Conservation (phyloP, 1,140 invertebrate species). For the Yoshiicerus persimilis region DNA sequence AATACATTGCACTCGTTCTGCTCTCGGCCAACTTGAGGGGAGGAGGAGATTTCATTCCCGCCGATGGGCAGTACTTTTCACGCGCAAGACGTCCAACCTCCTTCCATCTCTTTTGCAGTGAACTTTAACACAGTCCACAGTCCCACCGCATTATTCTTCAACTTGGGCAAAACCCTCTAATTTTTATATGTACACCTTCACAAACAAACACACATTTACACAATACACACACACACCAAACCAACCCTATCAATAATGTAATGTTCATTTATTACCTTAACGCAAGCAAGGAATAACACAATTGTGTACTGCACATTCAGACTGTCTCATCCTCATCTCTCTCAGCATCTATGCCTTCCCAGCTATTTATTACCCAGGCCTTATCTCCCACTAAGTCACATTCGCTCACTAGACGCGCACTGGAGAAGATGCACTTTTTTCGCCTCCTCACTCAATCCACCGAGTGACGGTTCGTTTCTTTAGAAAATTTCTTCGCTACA, state of each 20-base stretch:
- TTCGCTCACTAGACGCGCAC: background rate
- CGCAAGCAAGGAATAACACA: background rate
- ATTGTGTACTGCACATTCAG: background rate
- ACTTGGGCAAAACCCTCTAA: background rate
- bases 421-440: background rate
- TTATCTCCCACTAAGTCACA: background rate
- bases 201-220: background rate
- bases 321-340: background rate
- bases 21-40: background rate
- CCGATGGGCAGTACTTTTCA: slow-evolving; percentile 24
- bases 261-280: background rate
- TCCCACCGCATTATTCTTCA: background rate
- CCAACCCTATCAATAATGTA: background rate
- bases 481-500: background rate
- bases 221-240: background rate
- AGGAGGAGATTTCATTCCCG: slow-evolving; percentile 29
- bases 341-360: background rate
- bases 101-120: background rate
- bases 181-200: background rate
- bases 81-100: slow-evolving; percentile 25
- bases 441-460: background rate
- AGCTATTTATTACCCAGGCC: background rate
- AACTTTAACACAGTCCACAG: background rate
- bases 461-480: background rate
- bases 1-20: background rate